phyloP scores from a whole-genome alignment of 2,113 vertebrate species.

The Corvus cornix region DNA sequence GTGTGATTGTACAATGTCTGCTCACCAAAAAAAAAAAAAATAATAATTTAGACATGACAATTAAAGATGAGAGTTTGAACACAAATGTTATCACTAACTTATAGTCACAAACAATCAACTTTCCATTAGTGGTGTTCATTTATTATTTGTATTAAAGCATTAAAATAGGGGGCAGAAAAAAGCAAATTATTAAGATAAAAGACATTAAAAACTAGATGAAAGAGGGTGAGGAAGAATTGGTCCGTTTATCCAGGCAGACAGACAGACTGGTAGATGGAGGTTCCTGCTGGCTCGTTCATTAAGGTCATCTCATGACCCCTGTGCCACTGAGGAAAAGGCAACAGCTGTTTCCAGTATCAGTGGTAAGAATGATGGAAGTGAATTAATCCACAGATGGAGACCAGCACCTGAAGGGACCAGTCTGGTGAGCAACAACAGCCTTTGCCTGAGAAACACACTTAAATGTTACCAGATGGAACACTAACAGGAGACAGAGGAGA shows the following conservation, averaged over 20 bases:
- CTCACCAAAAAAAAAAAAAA: background rate
- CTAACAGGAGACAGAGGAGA: conserved; percentile 46
- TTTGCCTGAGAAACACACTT: conserved; percentile 29
- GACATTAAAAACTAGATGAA: background rate
- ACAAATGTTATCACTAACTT: background rate
- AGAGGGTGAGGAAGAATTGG: background rate
- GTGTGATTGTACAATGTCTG: background rate
- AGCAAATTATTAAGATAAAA: background rate
- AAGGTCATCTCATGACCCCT: conserved; percentile 57
- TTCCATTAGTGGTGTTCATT: background rate
- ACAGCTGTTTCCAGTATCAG: conserved; percentile 63
- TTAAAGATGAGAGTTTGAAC: background rate
- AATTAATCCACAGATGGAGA: conserved; percentile 63
- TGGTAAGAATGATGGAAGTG: conserved; percentile 55
- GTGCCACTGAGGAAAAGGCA: conserved; percentile 40
- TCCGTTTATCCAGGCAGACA: background rate
- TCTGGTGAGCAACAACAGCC: conserved; percentile 42
- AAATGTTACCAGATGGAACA: conserved; percentile 64
- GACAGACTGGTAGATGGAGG: conserved; percentile 2
- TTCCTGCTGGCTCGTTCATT: conserved; percentile 14
- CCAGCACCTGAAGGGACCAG: conserved; percentile 64
- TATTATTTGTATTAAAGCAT: background rate
- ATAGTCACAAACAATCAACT: background rate
- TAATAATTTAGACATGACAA: background rate
- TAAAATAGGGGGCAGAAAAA: background rate